Evolutionary conservation across 2,797 vertebrate species (phyloP).

Genomic region (Coregonus sp.): DNA sequence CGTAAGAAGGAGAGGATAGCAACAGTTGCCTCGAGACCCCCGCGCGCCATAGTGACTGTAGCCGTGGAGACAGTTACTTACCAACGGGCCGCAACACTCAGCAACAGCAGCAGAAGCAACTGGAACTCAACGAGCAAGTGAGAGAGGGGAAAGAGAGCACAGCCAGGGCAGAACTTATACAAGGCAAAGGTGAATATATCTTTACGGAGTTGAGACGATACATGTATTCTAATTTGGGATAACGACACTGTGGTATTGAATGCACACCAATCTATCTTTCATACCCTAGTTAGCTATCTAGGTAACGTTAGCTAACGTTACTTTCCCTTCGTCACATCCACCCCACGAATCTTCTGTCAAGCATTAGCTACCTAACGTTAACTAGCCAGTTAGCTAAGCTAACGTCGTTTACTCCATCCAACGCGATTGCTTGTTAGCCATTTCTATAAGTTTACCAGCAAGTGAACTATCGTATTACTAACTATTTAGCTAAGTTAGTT

Average conservation of each 20-base stretch:
- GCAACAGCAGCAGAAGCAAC: slow-evolving; percentile 66
- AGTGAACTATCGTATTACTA: neutral
- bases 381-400: neutral
- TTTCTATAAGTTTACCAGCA: neutral
- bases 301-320: slow-evolving; percentile 3
- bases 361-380: neutral
- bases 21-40: slow-evolving; percentile 93
- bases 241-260: slow-evolving; percentile 14
- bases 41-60: slow-evolving; percentile 98
- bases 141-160: slow-evolving; percentile 70
- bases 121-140: slow-evolving; percentile 75
- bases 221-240: slow-evolving; percentile 25
- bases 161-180: slow-evolving; percentile 76
- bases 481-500: neutral
- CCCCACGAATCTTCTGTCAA: slow-evolving; percentile 43
- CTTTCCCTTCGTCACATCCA: slow-evolving; percentile 56
- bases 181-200: slow-evolving; percentile 76
- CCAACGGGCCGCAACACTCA: slow-evolving; percentile 95
- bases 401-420: neutral
- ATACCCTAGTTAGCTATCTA: slow-evolving; percentile 31
- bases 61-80: slow-evolving; percentile 99
- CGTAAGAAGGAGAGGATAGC: slow-evolving; percentile 83
- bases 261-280: slow-evolving; percentile 40
- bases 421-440: neutral
- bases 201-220: slow-evolving; percentile 48